Evolutionary conservation across 2,888 invertebrate genomes (phyloP), one percentile per base, ranked within the genome.

Genomic region (Lycaena phlaeas): DNA sequence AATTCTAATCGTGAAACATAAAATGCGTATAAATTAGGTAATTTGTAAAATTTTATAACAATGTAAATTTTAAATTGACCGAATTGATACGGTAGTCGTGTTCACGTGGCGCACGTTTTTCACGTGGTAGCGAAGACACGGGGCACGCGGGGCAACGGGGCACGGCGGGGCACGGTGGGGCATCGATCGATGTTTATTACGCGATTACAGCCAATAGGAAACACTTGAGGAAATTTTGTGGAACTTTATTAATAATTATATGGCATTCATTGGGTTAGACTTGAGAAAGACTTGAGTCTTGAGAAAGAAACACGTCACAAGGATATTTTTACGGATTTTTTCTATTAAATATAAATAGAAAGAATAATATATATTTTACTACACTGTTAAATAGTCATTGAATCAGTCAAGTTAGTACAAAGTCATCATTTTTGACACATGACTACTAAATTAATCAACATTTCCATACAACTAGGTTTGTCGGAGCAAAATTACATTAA

Each of bases 61-160:
- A 30, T 30, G 30, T 30, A 30, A 5, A 30, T 30, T 30, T 30
- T 30, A 30, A 15, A 30, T 30, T 30, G 30, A 30, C 30, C 30
- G 15, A 30, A 30, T 30, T 30, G 14, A 30, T 30, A 30, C 30
- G n/a, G n/a, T 30, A 14, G 30, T 10, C 14, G 14, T 15, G 11
- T 30, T 15, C 30, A 30, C 30, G 30, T 30, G 30, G 30, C 30
- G 14, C 30, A 30, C 30, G 30, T 30, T 30, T 30, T 30, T 30
- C 30, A 30, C 30, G 30, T 30, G 30, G 30, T 30, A 30, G 30
- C 30, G 30, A 15, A 30, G 30, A 30, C 30, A 30, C 30, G 30
- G 14, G 15, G 30, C 14, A 14, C 30, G 15, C 30, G 10, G 30
- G 14, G 30, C n/a, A n/a, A n/a, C n/a, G 15, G 30, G 30, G n/a